These are phyloP conservation scores for Panthera leo DNA, from an alignment of 2,113 vertebrate genomes.

Conservation along the genomic window DNA sequence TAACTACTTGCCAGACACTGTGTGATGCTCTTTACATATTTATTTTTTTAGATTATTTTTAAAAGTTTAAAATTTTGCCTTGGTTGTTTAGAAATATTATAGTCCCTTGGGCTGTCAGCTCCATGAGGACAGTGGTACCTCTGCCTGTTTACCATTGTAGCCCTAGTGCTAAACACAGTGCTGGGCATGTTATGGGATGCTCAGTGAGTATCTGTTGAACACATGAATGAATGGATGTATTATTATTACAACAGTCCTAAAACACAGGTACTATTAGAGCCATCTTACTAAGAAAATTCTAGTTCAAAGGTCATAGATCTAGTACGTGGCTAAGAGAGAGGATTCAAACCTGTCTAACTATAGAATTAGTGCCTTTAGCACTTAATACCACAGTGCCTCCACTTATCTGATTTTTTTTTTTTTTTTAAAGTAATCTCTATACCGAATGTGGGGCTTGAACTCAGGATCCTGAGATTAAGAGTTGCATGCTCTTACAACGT, in stretches of 20 bases:
- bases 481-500: not conserved
- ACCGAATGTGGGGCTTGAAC: not conserved
- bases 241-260: not conserved
- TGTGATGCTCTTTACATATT: conserved; percentile 2
- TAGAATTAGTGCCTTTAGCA: conserved; percentile 2
- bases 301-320: not conserved
- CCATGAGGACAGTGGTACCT: not conserved
- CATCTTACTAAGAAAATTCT: not conserved
- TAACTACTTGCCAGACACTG: not conserved
- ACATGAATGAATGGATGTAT: not conserved
- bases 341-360: conserved; percentile 3
- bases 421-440: not conserved
- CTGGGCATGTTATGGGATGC: not conserved
- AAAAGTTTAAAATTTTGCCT: not conserved
- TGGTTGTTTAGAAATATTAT: not conserved
- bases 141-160: not conserved
- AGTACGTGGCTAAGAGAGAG: not conserved
- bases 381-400: not conserved
- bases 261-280: not conserved
- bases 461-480: not conserved
- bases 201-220: not conserved
- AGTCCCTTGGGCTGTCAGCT: not conserved
- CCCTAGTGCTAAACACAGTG: not conserved
- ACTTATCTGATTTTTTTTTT: not conserved
- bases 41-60: conserved; percentile 22